These are phyloP conservation scores for Scaptomyza polygonia DNA, from an alignment of 2,888 invertebrate species.

Conservation along the genomic window DNA sequence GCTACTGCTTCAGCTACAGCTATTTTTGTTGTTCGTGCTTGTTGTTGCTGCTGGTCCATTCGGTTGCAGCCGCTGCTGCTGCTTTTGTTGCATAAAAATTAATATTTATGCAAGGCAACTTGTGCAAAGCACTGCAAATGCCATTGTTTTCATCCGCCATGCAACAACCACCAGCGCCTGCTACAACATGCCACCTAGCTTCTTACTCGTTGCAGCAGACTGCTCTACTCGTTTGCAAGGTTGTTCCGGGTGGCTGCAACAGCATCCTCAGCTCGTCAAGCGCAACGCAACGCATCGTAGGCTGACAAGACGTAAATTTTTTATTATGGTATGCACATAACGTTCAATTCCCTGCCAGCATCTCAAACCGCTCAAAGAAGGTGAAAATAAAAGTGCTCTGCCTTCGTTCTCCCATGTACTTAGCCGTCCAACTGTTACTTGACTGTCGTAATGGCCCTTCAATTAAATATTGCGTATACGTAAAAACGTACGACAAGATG, in stretches of 20 bases:
- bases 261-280: conserved; percentile 49
- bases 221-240: conserved; percentile 56
- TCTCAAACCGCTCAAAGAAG: neutral
- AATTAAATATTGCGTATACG: conserved; percentile 38
- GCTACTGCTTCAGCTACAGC: conserved; percentile 8
- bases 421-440: conserved; percentile 3
- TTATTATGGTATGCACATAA: conserved; percentile 33
- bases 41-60: conserved; percentile 37
- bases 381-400: conserved; percentile 35
- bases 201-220: neutral
- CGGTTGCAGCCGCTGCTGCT: conserved; percentile 39
- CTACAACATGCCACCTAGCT: neutral
- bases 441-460: conserved; percentile 39
- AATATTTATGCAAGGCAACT: conserved; percentile 79
- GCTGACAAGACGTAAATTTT: conserved; percentile 51
- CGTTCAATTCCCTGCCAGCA: conserved; percentile 23
- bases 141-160: conserved; percentile 61
- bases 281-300: conserved; percentile 31
- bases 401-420: neutral
- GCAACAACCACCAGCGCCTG: neutral
- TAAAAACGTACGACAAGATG: conserved; percentile 58
- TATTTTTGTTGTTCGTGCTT: conserved; percentile 30
- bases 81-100: conserved; percentile 78
- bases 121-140: conserved; percentile 76
- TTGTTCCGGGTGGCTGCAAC: conserved; percentile 51